Base-by-base conservation (phyloP, 2,797 vertebrate genomes). In the Aplochiton taeniatus region DNA sequence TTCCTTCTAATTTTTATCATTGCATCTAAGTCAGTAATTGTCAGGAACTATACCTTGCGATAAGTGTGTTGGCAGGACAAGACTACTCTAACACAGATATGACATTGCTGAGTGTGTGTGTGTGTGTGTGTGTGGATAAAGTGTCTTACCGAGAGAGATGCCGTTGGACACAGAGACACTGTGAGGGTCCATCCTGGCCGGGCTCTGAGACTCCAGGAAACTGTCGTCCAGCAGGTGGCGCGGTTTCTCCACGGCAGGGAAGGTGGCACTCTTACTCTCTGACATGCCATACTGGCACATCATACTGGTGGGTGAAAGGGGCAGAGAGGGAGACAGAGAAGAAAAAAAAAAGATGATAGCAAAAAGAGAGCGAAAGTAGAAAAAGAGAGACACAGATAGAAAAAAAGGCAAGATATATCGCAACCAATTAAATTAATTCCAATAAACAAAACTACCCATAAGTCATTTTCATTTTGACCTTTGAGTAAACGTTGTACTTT, bases 161-260 rank as follows among this genome's bases (percentile, higher is more conserved):
- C 95, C 96, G 0, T 96, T 98, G 88, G 94, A 91, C 52, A 96
- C 86, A 0, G 88, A 90, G 0, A 90, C 66, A 65, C 84, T 66
- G 12, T 91, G 88, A 0, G 89, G 55, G 45, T 88, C 93, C 61
- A 88, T 88, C 12, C 91, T 91, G 56, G 88, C 90, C 0, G 96
- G 95, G 78, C 96, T 97, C 85, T 95, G 95, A 0, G 95, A 91
- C 85, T 98, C 96, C 76, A 98, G 84, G 77, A 98, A 96, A 0
- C 97, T 98, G 93, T 98, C 96, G 0, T 98, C 97, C 91, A 98
- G 93, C 75, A 98, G 94, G 80, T 98, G 96, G 74, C 96, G 93
- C 0, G 93, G 93, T 84, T 93, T 95, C 89, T 96, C 95, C 7
- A 92, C 92, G 18, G 31, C 31, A 31, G 95, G 94, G 76, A 98